Base-by-base conservation (phyloP, 2,888 invertebrate species). In the Drosophila diplacantha region DNA sequence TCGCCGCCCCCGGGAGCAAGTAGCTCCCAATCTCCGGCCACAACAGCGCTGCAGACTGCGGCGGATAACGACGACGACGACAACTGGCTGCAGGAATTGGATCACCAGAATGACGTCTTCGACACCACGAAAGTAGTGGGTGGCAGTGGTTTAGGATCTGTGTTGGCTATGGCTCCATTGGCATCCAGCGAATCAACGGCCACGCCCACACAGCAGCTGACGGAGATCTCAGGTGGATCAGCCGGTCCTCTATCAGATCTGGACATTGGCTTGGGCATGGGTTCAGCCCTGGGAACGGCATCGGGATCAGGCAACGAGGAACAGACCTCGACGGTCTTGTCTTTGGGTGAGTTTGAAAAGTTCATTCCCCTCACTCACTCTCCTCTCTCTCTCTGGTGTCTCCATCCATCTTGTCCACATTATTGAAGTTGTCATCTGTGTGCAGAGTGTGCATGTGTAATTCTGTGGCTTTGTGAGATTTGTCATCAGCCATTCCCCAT, bases 51-150 rank as follows among this genome's bases (percentile, higher is more conserved):
- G 14, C 81, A 74, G 37, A 35, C 24, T 16, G 41, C 63, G 52
- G 85, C 16, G 18, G 52, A 59, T 22, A 59, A 85, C 3, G 86
- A 85, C 50, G 86, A 84, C 7, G 87, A 84, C 7, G 87, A 87
- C 29, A 82, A 75, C 54, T 87, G 87, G 87, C 54, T 87, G 53
- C 76, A 86, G 31, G 86, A 87, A 64, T 59, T 87, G 54, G 83
- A 86, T 49, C 83, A 85, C 18, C 85, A 87, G 50, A 78, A 73
- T 44, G 87, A 87, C 76, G 86, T 87, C 14, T 87, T 87, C 49
- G 86, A 87, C 59, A 87, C 87, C 16, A 83, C 86, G 22, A 85
- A 83, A 64, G 76, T 84, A 53, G 70, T 35, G 55, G 24, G 31
- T 0, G 8, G 18, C 24, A 50, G 16, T 32, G 58, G 55, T 24